Evolutionary conservation across 2,797 vertebrate species (phyloP), one percentile per base, ranked within the genome.

Genomic region (Nyctibius grandis): DNA sequence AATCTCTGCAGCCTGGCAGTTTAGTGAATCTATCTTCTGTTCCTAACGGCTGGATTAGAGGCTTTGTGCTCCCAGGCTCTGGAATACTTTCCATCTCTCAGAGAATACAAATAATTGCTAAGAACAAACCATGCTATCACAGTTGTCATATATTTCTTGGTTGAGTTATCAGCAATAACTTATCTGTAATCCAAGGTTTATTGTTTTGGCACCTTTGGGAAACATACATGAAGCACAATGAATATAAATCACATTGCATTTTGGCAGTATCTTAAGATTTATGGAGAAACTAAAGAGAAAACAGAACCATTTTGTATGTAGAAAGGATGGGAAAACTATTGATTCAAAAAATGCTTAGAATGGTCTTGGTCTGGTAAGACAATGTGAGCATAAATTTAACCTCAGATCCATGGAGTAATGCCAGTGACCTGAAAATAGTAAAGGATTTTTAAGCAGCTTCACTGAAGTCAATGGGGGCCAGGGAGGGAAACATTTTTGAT

Each of bases 171-270:
- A 85, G 82, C 91, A 94, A 89, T 86, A 92, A 87, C 69, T 96
- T 91, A 93, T 65, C 95, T 95, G 50, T 91, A 93, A 92, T 65
- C 69, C 82, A 51, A 72, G 79, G 75, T 69, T 92, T 95, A 96
- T 92, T 96, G 91, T 92, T 96, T 92, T 85, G 91, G 75, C 85
- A 94, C 92, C 91, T 96, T 93, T 94, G 94, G 92, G 95, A 93
- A 79, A 69, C 75, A 61, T 51, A 85, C 9, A 48, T 44, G 76
- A 94, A 93, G 44, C 57, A 75, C 85, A 51, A 54, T 89, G 92
- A 92, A 92, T 93, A 96, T 94, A 95, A 96, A 94, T 97, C 47
- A 78, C 9, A 2, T 56, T 70, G 47, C 60, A 45, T 95, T 96
- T 93, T 92, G 95, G 70, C 85, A 75, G 54, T 72, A 51, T 80